phyloP scores from a whole-genome alignment of 2,113 vertebrate genomes.

The Paramormyrops kingsleyae region DNA sequence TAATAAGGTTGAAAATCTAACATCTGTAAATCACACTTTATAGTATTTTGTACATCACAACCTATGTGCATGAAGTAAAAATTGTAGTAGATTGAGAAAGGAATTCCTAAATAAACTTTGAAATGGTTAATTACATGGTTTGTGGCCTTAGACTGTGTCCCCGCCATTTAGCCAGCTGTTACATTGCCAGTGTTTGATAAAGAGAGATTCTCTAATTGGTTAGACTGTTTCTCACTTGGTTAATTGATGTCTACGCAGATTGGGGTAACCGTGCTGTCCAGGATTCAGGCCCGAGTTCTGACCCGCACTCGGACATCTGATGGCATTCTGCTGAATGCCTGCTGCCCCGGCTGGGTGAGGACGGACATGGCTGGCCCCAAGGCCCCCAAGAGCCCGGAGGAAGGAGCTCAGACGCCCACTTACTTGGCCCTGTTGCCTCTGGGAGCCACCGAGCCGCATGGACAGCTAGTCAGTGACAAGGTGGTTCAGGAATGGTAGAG shows the following conservation, averaged over 20 bases:
- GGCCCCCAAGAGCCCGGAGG: constrained; percentile 40
- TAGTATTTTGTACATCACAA: neutral
- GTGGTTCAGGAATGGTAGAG: constrained; percentile 40
- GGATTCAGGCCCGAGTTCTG: constrained; percentile 40
- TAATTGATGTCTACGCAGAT: constrained; percentile 28
- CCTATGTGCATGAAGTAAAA: neutral
- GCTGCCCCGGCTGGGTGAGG: constrained; percentile 48
- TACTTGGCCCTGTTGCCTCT: constrained; percentile 43
- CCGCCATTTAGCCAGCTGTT: neutral
- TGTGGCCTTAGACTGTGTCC: neutral
- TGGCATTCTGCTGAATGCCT: constrained; percentile 46
- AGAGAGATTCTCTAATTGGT: neutral
- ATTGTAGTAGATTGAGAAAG: neutral
- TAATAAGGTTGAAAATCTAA: neutral
- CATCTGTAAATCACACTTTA: neutral
- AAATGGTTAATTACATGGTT: neutral
- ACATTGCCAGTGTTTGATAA: neutral
- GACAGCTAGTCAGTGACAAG: constrained; percentile 45
- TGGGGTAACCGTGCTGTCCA: constrained; percentile 45
- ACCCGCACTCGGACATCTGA: constrained; percentile 33
- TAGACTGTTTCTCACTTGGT: neutral
- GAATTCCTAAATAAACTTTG: neutral
- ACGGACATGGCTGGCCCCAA: constrained; percentile 45
- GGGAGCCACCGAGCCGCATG: constrained; percentile 38
- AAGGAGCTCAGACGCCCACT: constrained; percentile 44